Conservation (phyloP, 2,797 vertebrate species). For the Coregonus sp. region DNA sequence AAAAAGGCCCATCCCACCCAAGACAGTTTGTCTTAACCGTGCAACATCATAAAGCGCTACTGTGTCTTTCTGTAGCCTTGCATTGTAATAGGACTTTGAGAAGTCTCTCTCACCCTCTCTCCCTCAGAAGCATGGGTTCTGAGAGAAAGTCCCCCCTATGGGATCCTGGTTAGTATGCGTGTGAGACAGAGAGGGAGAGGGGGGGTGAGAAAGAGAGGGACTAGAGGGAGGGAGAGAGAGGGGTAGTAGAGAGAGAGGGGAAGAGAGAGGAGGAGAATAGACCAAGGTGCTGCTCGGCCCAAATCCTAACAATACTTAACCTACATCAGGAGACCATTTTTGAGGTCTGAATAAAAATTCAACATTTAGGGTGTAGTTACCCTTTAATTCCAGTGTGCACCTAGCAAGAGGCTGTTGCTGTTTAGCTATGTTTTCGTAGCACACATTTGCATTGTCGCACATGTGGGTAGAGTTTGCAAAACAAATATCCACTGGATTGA, state of each 20-base stretch:
- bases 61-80: not conserved
- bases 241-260: not conserved
- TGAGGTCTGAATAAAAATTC: too few species aligned
- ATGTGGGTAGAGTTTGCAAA: too few species aligned
- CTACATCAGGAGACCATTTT: too few species aligned
- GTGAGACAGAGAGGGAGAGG: not conserved
- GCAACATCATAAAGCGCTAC: not conserved
- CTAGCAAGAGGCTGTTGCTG: not conserved
- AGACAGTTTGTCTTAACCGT: not conserved
- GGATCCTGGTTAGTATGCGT: not conserved
- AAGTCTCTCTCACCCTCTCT: not conserved
- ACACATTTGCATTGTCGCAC: too few species aligned
- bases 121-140: not conserved
- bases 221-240: not conserved
- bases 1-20: too few species aligned
- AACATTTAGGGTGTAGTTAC: too few species aligned
- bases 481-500: too few species aligned
- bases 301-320: not conserved
- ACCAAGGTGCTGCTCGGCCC: not conserved
- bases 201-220: not conserved
- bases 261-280: not conserved
- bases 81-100: not conserved
- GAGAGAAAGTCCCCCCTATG: not conserved
- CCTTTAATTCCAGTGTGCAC: not conserved
- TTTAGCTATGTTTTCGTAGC: too few species aligned